Evolutionary conservation across 2,888 invertebrate genomes (phyloP), one percentile per base, ranked within the genome.

Genomic region (Zele albiditarsus): DNA sequence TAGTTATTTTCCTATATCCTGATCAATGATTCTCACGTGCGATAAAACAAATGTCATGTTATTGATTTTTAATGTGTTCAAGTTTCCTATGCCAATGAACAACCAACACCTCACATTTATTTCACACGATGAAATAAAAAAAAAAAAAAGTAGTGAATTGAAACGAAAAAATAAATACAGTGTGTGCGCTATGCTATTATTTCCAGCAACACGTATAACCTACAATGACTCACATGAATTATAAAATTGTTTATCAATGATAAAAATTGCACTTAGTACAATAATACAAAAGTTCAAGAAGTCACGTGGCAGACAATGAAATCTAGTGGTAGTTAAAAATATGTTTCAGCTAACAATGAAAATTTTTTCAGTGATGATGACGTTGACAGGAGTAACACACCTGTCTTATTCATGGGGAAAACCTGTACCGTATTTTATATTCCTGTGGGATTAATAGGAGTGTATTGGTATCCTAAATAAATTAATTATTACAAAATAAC

Each of bases 331-430:
- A 20, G 46, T 33, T 58, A 71, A 73, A 78, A 77, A 77, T 78
- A 75, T 75, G 78, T 73, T 75, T 76, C 69, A 53, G 42, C 57
- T 65, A 25, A 42, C 4, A 23, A 28, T 31, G 33, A 69, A 77
- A 57, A 57, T 28, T 25, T 63, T 68, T 75, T 38, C 38, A 77
- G 60, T 70, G 53, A 72, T 80, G 85, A 82, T 86, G 86, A 86
- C 85, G 84, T 86, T 86, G 84, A 84, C 84, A 85, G 84, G 80
- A 83, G 81, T 5, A 72, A 53, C 80, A 79, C 80, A 81, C 80
- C 78, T 81, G 79, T 77, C 69, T 28, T 31, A 63, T 73, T 16
- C 74, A 77, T 70, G 67, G 68, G 60, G 68, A 60, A 68, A 60
- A 65, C 57, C 33, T 53, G 53, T 38, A 70, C 60, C 20, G 38